Evolutionary conservation across 2,797 vertebrate species (phyloP).

Genomic region (Kryptolebias ocellatus): DNA sequence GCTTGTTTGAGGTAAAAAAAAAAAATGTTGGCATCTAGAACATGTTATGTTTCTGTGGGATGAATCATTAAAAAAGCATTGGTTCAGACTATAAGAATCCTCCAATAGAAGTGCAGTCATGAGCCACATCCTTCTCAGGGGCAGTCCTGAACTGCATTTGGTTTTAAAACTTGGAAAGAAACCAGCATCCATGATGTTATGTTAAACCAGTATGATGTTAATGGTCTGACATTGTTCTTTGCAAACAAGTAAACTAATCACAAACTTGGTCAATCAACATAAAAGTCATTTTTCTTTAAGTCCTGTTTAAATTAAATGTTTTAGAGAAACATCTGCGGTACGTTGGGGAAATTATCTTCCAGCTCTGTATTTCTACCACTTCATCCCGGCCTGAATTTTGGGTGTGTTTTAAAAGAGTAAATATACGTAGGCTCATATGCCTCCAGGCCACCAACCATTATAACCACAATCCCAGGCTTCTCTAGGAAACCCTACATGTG

Average conservation of each 20-base stretch:
- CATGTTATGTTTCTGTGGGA: too few relatives aligned
- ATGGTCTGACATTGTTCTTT: too few relatives aligned
- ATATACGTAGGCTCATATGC: constrained; percentile 47
- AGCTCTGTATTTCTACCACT: constrained; percentile 3
- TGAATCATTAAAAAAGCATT: too few relatives aligned
- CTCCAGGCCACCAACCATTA: constrained; percentile 67
- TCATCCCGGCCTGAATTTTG: constrained; percentile 55
- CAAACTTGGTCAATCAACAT: too few relatives aligned
- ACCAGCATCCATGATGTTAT: not conserved
- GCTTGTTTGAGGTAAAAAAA: too few relatives aligned
- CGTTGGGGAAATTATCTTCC: constrained; percentile 43
- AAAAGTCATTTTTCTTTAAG: too few relatives aligned
- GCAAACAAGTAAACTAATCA: too few relatives aligned
- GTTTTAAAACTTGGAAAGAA: not conserved
- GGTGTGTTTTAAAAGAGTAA: constrained; percentile 51
- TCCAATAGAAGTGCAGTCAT: not conserved
- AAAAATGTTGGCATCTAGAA: too few relatives aligned
- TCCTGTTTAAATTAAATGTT: constrained; percentile 17
- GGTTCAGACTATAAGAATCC: too few relatives aligned
- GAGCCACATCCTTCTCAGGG: not conserved
- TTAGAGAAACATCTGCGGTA: constrained; percentile 58
- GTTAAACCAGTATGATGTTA: too few relatives aligned
- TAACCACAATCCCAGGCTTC: constrained; percentile 57
- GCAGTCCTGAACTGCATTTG: not conserved
- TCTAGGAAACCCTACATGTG: constrained; percentile 55